phyloP scores from a whole-genome alignment of 2,797 vertebrate species.

The Octomys mimax region DNA sequence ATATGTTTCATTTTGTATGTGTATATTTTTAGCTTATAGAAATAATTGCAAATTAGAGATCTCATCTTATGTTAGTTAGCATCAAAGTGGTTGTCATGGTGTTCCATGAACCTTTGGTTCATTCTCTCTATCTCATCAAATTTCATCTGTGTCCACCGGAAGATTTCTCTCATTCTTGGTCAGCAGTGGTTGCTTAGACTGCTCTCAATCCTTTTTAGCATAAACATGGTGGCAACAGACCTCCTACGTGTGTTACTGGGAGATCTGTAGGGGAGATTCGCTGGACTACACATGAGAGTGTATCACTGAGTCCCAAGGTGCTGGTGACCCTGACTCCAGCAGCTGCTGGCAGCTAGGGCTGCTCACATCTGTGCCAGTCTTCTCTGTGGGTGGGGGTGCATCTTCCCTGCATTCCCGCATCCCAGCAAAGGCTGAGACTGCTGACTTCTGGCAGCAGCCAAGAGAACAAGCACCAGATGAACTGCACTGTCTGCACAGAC shows the following conservation, averaged over 20 bases:
- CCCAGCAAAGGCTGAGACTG: neutral
- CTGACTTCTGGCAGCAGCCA: conserved; percentile 26
- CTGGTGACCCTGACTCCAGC: neutral
- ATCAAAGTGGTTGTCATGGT: neutral
- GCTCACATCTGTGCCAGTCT: neutral
- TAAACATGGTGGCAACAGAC: neutral
- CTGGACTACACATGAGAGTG: neutral
- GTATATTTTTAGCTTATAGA: conserved; percentile 9
- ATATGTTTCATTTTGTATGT: neutral
- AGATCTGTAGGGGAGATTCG: neutral
- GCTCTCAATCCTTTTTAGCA: neutral
- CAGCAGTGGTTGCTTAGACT: neutral
- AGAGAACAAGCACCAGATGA: neutral
- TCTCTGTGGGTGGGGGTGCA: neutral
- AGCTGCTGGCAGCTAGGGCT: neutral
- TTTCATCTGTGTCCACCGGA: neutral
- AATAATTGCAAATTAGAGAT: conserved; percentile 1
- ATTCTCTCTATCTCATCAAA: conserved; percentile 4
- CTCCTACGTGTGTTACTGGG: neutral
- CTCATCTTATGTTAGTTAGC: neutral
- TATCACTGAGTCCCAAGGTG: neutral
- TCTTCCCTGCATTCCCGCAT: neutral
- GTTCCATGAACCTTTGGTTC: neutral
- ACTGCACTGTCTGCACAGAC: conserved; percentile 33
- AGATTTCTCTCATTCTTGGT: neutral